A percentile compares a stretch with the other conserved stretches of the same genome.
Conservation (phyloP, 2,113 vertebrate genomes). For the Pelvicachromis taeniatus region DNA sequence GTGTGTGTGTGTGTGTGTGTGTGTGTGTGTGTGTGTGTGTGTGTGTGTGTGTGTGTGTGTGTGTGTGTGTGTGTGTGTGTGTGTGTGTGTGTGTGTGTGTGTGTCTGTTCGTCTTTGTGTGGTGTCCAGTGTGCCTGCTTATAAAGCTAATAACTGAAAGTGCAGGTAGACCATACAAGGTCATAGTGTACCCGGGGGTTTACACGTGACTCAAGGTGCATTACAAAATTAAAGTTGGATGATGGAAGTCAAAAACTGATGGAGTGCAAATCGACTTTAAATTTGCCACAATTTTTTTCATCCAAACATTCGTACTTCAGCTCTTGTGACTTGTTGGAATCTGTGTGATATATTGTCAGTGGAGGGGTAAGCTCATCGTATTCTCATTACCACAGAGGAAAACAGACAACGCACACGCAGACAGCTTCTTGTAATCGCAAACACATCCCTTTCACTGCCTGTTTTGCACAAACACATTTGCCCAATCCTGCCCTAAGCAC, state of each 20-base stretch:
- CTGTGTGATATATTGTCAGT: not conserved
- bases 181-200: slow-evolving; percentile 11
- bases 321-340: not conserved
- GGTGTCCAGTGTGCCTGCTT: not conserved
- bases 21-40: not conserved
- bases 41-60: not conserved
- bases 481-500: slow-evolving; percentile 44
- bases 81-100: not conserved
- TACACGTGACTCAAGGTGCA: not conserved
- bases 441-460: slow-evolving; percentile 44
- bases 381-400: slow-evolving; percentile 30
- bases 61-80: not conserved
- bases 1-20: not conserved
- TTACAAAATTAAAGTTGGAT: not conserved
- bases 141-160: slow-evolving; percentile 5
- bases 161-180: slow-evolving; percentile 10
- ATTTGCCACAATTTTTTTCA: not conserved
- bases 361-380: not conserved
- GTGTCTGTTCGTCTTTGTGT: not conserved
- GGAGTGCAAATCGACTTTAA: not conserved
- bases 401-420: slow-evolving; percentile 13
- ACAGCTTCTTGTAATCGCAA: slow-evolving; percentile 39
- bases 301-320: not conserved
- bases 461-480: slow-evolving; percentile 51
- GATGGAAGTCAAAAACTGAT: not conserved